phyloP scores from a whole-genome alignment of 2,113 vertebrate genomes.

The Cavia aperea region DNA sequence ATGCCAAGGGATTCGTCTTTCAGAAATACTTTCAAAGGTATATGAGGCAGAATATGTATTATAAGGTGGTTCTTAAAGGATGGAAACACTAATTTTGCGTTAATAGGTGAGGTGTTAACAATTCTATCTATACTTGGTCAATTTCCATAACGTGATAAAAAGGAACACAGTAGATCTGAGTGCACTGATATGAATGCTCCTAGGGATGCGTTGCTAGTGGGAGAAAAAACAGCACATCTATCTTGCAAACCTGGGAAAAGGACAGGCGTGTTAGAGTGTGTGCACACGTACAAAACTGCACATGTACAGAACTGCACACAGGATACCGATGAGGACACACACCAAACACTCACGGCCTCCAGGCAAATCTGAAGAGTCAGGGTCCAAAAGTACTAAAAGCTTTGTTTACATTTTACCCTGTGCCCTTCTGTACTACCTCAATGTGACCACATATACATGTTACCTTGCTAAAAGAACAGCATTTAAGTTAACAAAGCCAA shows the following conservation, averaged over 20 bases:
- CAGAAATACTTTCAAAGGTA: slow-evolving; percentile 24
- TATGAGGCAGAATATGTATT: neutral
- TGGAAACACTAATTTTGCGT: slow-evolving; percentile 10
- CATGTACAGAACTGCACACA: neutral
- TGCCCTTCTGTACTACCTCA: neutral
- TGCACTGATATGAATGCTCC: neutral
- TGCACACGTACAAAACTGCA: neutral
- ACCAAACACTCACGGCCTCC: neutral
- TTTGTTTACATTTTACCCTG: neutral
- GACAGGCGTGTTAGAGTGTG: neutral
- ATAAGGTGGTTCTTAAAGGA: neutral
- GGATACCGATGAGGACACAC: neutral
- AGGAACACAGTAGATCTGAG: neutral
- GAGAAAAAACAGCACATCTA: neutral
- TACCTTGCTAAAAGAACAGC: neutral
- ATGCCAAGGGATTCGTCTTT: slow-evolving; percentile 7
- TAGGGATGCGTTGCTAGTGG: neutral
- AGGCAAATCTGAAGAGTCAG: neutral
- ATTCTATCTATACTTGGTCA: neutral
- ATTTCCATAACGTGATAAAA: neutral
- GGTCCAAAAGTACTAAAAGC: neutral
- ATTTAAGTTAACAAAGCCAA: neutral
- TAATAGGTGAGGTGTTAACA: neutral
- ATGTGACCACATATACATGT: neutral
- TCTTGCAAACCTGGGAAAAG: neutral